These are phyloP conservation scores for Suricata suricatta DNA, from an alignment of 2,113 vertebrate genomes.

Conservation along the genomic window DNA sequence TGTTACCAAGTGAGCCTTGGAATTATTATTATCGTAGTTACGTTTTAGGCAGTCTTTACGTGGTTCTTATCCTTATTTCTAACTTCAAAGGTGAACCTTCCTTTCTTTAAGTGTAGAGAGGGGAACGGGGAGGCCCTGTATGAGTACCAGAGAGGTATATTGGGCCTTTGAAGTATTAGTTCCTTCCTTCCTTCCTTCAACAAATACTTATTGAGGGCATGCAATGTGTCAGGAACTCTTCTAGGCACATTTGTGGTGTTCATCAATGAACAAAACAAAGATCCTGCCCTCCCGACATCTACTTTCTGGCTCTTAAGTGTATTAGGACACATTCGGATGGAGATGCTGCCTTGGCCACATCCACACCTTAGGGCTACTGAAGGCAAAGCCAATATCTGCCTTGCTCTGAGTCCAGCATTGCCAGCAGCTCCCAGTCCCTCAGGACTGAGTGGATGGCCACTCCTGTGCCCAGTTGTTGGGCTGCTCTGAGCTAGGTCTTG, in stretches of 20 bases:
- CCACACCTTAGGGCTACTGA: neutral
- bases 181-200: neutral
- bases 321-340: neutral
- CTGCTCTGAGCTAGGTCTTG: neutral
- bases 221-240: neutral
- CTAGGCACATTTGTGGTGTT: neutral
- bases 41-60: neutral
- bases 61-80: neutral
- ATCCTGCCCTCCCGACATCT: neutral
- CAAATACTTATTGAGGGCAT: neutral
- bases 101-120: neutral
- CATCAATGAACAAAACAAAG: neutral
- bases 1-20: neutral
- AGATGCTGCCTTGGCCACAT: neutral
- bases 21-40: neutral
- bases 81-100: neutral
- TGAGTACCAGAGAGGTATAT: neutral
- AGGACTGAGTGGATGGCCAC: too few relatives aligned
- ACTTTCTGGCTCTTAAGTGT: neutral
- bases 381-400: neutral
- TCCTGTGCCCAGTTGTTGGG: neutral
- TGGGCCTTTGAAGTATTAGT: neutral
- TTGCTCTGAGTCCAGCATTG: neutral
- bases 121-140: neutral
- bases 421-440: neutral